phyloP scores from a whole-genome alignment of 2,888 invertebrate genomes.

The Microctonus aethiopoides region DNA sequence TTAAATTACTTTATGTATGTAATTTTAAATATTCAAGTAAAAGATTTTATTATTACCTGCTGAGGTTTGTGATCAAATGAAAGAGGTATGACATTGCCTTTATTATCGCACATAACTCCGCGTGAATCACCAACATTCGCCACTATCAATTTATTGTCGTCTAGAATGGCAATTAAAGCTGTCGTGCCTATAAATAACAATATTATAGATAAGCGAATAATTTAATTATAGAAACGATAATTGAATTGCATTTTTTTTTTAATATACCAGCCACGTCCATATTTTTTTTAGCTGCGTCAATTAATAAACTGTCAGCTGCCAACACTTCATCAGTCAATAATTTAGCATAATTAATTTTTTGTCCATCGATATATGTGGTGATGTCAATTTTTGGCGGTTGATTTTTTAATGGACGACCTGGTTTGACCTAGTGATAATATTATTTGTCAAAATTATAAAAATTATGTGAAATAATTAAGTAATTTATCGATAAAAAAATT shows the following conservation, averaged over 20 bases:
- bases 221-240: conserved; percentile 7
- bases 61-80: conserved; percentile 98
- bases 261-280: conserved; percentile 71
- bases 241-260: conserved; percentile 34
- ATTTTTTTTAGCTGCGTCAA: conserved; percentile 85
- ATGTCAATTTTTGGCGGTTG: conserved; percentile 53
- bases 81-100: conserved; percentile 89
- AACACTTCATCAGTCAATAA: conserved; percentile 88
- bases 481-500: neutral
- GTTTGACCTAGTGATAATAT: conserved; percentile 54
- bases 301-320: conserved; percentile 82
- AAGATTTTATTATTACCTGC: conserved; percentile 73
- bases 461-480: neutral
- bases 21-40: neutral
- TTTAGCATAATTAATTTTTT: conserved; percentile 83
- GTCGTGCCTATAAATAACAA: conserved; percentile 82
- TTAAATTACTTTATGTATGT: conserved; percentile 15
- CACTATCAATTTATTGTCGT: conserved; percentile 84
- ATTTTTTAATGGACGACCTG: conserved; percentile 51
- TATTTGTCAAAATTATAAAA: neutral
- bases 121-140: conserved; percentile 98
- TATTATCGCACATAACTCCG: conserved; percentile 93
- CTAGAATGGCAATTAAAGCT: conserved; percentile 88
- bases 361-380: conserved; percentile 78
- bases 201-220: conserved; percentile 45